These are phyloP conservation scores for Scaeva pyrastri DNA, from an alignment of 2,888 invertebrate genomes.

Conservation along the genomic window DNA sequence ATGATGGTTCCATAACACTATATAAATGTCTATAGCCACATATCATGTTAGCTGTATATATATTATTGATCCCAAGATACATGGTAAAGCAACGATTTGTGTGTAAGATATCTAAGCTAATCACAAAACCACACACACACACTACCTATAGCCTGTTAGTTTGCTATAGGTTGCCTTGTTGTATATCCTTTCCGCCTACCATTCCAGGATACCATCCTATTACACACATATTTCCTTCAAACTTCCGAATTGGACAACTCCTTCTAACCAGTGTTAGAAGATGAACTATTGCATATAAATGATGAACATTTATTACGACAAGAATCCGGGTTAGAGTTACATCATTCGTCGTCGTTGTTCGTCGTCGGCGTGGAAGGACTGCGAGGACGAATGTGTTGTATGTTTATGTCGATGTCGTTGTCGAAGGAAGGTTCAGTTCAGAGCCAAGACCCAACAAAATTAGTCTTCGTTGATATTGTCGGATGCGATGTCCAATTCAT, in stretches of 20 bases:
- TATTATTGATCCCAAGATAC: conserved; percentile 16
- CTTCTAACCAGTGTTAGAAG: conserved; percentile 56
- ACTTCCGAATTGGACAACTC: conserved; percentile 46
- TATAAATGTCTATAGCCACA: neutral
- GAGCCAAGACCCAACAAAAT: conserved; percentile 34
- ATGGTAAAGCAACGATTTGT: conserved; percentile 4
- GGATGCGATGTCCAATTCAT: conserved; percentile 65
- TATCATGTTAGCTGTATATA: neutral
- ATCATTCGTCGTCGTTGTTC: conserved; percentile 61
- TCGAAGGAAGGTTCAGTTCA: neutral
- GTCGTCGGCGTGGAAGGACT: conserved; percentile 20
- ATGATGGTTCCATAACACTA: conserved; percentile 10
- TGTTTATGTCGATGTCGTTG: neutral
- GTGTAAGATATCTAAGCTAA: neutral
- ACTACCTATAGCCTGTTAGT: neutral
- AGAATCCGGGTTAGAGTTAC: conserved; percentile 73
- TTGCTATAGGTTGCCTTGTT: neutral
- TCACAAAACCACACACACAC: neutral
- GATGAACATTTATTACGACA: conserved; percentile 74
- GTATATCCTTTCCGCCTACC: conserved; percentile 14
- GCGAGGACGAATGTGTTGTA: too few relatives aligned
- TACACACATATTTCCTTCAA: conserved; percentile 39
- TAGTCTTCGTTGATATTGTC: conserved; percentile 64
- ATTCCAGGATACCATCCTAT: neutral
- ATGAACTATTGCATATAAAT: conserved; percentile 75